phyloP scores from a whole-genome alignment of 23 tunicate genomes.

The Trididemnum clinides region DNA sequence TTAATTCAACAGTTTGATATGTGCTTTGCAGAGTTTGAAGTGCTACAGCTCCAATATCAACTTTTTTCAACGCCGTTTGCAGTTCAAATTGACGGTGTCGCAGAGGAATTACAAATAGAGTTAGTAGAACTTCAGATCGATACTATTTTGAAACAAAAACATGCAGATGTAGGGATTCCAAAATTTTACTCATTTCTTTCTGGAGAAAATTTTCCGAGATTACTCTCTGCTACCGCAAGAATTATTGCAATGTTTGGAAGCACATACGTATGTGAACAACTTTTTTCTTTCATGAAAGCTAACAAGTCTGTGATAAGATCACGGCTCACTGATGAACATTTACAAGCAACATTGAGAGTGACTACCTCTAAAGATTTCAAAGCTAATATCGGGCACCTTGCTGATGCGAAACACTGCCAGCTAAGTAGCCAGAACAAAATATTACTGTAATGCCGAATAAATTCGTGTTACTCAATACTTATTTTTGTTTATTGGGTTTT shows the following conservation, averaged over 20 bases:
- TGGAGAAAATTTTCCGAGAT: slow-evolving; percentile 55
- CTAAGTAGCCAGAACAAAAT: slow-evolving; percentile 36
- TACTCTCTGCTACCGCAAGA: slow-evolving; percentile 45
- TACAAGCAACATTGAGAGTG: slow-evolving; percentile 56
- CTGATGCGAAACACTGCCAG: slow-evolving; percentile 35
- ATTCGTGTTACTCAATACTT: no score
- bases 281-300: slow-evolving; percentile 45
- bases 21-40: no score
- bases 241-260: slow-evolving; percentile 73
- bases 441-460: neutral
- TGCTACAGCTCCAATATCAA: no score
- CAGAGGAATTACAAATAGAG: no score
- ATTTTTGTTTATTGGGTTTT: no score
- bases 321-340: slow-evolving; percentile 63
- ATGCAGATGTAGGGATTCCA: neutral
- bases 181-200: slow-evolving; percentile 44
- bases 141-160: neutral
- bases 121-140: neutral
- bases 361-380: slow-evolving; percentile 31
- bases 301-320: slow-evolving; percentile 50
- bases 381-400: slow-evolving; percentile 52
- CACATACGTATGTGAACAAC: slow-evolving; percentile 68
- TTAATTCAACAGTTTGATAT: no score
- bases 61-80: no score
- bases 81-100: no score